Conservation (phyloP, 2,797 vertebrate genomes). For the Eremophila alpestris region DNA sequence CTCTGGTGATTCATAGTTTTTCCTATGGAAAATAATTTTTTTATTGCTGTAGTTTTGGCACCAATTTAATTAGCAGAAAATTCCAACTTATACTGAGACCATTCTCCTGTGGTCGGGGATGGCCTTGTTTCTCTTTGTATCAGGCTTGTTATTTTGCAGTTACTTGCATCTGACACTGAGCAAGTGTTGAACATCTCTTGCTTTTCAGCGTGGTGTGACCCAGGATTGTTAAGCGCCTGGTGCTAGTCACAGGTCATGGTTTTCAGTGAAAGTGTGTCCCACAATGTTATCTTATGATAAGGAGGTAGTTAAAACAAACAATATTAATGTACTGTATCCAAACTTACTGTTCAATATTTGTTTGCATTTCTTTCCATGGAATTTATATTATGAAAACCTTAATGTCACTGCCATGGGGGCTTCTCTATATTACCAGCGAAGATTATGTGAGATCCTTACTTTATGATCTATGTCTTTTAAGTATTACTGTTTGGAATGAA, state of each 20-base stretch:
- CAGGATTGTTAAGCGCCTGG: background rate
- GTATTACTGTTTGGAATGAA: background rate
- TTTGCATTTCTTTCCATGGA: constrained; percentile 23
- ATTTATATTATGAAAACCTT: constrained; percentile 24
- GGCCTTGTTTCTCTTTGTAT: background rate
- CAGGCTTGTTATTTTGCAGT: background rate
- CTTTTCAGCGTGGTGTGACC: background rate
- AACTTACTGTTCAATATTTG: background rate
- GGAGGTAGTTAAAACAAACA: background rate
- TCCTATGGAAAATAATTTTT: background rate
- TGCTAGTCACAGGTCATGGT: background rate
- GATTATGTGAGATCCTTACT: background rate
- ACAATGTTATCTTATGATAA: constrained; percentile 24
- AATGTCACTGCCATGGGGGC: background rate
- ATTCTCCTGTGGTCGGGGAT: background rate
- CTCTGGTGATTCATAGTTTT: background rate
- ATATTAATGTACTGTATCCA: background rate
- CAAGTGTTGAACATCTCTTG: background rate
- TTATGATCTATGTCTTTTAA: constrained; percentile 3
- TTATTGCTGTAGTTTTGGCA: background rate
- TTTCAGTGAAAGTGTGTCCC: background rate
- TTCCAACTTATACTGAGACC: background rate
- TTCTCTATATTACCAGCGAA: background rate
- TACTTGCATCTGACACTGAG: background rate
- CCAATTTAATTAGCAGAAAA: background rate